A percentile compares a stretch with the other conserved stretches of the same genome.
Evolutionary conservation across 2,888 invertebrate genomes (phyloP).

Genomic region (Apamea crenata): DNA sequence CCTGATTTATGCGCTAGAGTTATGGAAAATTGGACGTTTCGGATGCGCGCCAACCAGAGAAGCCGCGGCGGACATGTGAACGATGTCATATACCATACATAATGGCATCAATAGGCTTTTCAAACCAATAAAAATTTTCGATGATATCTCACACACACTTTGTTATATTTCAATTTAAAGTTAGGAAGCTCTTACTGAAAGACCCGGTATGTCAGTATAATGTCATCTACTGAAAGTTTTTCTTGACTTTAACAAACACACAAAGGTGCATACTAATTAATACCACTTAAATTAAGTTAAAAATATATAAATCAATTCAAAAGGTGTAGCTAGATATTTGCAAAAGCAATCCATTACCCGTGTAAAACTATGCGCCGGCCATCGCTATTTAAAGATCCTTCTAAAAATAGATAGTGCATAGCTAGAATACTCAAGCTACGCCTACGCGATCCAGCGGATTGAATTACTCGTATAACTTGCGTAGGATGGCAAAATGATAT

Average conservation of each 20-base stretch:
- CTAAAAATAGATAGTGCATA: constrained; percentile 27
- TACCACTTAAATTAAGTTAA: neutral
- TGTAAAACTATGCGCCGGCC: neutral
- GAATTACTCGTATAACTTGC: neutral
- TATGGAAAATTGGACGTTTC: no score
- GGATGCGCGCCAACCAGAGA: no score
- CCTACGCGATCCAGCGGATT: constrained; percentile 19
- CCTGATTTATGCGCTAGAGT: no score
- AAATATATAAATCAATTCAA: no score
- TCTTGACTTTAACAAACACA: neutral
- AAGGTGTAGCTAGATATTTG: neutral
- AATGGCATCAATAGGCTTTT: no score
- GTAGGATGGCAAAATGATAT: constrained; percentile 11
- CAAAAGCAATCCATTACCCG: neutral
- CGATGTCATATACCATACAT: no score
- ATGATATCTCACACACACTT: no score
- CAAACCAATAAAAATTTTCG: no score
- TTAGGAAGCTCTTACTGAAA: no score
- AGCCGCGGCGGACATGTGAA: no score
- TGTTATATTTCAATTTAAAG: no score
- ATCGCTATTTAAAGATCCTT: neutral
- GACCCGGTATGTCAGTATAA: neutral
- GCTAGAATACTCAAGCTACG: neutral
- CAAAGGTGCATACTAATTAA: neutral
- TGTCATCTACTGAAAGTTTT: neutral